A percentile compares a stretch with the other conserved stretches of the same genome.
phyloP scores from a whole-genome alignment of 2,888 invertebrate genomes.

The Drosophila kanekoi region DNA sequence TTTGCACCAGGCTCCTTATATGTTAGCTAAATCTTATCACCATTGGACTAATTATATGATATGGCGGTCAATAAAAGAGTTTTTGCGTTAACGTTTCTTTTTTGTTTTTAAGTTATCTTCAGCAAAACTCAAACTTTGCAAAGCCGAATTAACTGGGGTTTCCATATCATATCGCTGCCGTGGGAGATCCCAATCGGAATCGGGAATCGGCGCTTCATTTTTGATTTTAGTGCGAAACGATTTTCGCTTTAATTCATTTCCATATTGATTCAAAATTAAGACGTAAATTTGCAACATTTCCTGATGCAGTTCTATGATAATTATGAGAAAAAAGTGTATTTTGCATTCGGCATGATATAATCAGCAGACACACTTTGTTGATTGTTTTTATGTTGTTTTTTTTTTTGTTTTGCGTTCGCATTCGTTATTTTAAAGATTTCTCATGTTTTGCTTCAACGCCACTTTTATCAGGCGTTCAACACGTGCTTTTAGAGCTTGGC shows the following conservation, averaged over 20 bases:
- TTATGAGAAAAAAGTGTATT: constrained; percentile 25
- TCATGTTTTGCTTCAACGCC: constrained; percentile 13
- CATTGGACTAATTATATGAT: too few species aligned
- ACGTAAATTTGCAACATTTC: constrained; percentile 11
- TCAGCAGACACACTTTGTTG: background rate
- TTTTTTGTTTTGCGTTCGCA: constrained; percentile 41
- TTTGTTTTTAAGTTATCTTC: too few species aligned
- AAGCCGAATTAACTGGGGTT: too few species aligned
- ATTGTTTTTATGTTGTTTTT: constrained; percentile 33
- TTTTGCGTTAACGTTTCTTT: too few species aligned
- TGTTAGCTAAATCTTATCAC: too few species aligned
- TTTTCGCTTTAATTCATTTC: constrained; percentile 9
- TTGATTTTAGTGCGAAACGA: background rate
- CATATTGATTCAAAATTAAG: constrained; percentile 6
- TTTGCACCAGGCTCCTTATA: too few species aligned
- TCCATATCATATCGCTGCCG: too few species aligned
- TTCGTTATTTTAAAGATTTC: constrained; percentile 29
- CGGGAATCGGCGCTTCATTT: too few species aligned
- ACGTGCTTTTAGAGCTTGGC: constrained; percentile 46
- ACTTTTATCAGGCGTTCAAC: constrained; percentile 49
- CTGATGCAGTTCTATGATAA: constrained; percentile 1
- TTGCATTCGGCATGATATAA: constrained; percentile 21
- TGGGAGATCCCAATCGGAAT: too few species aligned
- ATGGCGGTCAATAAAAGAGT: too few species aligned
- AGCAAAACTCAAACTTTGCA: too few species aligned